phyloP scores from a whole-genome alignment of 2,113 vertebrate species.

The Eptesicus fuscus region DNA sequence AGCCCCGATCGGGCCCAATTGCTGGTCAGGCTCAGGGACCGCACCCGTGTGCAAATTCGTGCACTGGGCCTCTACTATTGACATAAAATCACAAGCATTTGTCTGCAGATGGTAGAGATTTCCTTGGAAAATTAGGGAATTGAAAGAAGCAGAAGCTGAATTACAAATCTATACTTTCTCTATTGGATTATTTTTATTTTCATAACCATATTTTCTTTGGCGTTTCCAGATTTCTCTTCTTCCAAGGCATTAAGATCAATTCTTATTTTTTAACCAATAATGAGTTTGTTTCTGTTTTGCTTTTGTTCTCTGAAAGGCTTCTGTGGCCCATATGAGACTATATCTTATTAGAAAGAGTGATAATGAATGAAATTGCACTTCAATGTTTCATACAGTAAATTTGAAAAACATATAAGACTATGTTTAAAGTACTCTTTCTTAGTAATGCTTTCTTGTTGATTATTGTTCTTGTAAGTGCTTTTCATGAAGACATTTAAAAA shows the following conservation, averaged over 20 bases:
- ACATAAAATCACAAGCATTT: neutral
- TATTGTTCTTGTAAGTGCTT: conserved; percentile 66
- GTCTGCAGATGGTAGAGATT: neutral
- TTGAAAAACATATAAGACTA: conserved; percentile 34
- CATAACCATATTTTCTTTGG: neutral
- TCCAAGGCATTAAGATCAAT: neutral
- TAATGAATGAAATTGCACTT: conserved; percentile 32
- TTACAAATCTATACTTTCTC: neutral
- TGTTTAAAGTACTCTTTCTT: conserved; percentile 65
- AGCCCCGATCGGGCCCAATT: too few relatives aligned
- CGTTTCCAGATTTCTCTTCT: neutral
- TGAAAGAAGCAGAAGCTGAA: neutral
- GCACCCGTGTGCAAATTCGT: too few relatives aligned
- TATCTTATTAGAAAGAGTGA: neutral
- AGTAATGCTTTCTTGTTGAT: conserved; percentile 63
- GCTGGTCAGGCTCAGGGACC: too few relatives aligned
- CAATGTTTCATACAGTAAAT: neutral
- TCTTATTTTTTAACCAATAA: conserved; percentile 25
- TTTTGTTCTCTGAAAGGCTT: conserved; percentile 1
- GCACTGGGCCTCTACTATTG: neutral
- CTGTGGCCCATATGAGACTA: neutral
- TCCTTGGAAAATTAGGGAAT: neutral
- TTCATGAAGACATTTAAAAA: conserved; percentile 44
- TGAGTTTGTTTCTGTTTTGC: neutral
- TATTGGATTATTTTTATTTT: neutral